phyloP scores from a whole-genome alignment of 2,797 vertebrate genomes.

The Acropternis orthonyx region DNA sequence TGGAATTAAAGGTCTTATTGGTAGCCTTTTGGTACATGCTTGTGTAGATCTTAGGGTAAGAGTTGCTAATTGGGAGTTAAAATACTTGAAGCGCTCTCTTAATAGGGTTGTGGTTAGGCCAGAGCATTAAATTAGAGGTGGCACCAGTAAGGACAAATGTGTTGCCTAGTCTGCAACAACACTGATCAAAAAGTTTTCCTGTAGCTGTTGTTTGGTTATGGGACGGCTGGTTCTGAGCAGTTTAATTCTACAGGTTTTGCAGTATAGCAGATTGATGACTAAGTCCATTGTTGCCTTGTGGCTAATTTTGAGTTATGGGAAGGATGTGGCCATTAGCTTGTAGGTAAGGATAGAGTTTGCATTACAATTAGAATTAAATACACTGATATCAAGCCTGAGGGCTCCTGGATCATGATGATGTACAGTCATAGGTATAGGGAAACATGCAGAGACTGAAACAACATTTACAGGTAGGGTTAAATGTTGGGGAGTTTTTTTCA shows the following conservation, averaged over 20 bases:
- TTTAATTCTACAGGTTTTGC: background rate
- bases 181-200: background rate
- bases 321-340: background rate
- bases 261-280: background rate
- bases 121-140: background rate
- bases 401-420: background rate
- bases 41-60: background rate
- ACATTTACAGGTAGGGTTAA: background rate
- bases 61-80: background rate
- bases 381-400: background rate
- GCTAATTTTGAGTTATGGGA: background rate
- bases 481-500: background rate
- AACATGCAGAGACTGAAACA: background rate
- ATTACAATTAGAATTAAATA: background rate
- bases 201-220: background rate
- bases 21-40: background rate
- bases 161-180: background rate
- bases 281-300: background rate
- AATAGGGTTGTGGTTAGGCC: background rate
- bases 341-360: background rate
- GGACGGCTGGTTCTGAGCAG: background rate
- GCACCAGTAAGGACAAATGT: background rate
- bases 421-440: background rate
- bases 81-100: background rate
- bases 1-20: background rate